A percentile compares a stretch with the other conserved stretches of the same genome.
These are phyloP conservation scores for Caiman crocodilus DNA, from an alignment of 2,797 vertebrate species.

Conservation along the genomic window DNA sequence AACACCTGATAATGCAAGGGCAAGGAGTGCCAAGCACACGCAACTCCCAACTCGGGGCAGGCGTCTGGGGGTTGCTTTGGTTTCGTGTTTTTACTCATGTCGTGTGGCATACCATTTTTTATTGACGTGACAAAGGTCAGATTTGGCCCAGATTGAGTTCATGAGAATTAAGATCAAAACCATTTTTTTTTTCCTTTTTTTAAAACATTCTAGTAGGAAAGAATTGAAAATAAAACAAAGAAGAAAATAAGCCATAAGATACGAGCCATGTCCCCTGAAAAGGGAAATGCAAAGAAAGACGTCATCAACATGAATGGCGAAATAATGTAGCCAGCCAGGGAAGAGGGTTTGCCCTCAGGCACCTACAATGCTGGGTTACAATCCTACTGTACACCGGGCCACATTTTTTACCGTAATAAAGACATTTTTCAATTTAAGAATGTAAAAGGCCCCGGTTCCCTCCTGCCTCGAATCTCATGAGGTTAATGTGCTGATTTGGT, in stretches of 20 bases:
- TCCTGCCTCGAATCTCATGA: background rate
- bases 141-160: fast-evolving
- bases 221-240: background rate
- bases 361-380: background rate
- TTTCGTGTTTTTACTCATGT: too few species aligned
- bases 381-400: background rate
- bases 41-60: background rate
- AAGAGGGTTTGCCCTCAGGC: background rate
- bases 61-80: too few species aligned
- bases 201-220: background rate
- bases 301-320: background rate
- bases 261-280: background rate
- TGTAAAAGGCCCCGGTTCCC: background rate
- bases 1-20: background rate
- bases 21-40: background rate
- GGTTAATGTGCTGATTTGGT: background rate
- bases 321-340: background rate
- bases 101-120: too few species aligned
- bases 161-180: background rate
- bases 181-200: background rate
- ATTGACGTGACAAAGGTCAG: background rate
- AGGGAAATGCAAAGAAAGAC: background rate
- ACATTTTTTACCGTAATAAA: background rate
- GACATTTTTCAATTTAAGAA: background rate
- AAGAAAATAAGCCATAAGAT: background rate